Conservation (phyloP, 2,797 vertebrate genomes). For the Lutjanus campechanus region DNA sequence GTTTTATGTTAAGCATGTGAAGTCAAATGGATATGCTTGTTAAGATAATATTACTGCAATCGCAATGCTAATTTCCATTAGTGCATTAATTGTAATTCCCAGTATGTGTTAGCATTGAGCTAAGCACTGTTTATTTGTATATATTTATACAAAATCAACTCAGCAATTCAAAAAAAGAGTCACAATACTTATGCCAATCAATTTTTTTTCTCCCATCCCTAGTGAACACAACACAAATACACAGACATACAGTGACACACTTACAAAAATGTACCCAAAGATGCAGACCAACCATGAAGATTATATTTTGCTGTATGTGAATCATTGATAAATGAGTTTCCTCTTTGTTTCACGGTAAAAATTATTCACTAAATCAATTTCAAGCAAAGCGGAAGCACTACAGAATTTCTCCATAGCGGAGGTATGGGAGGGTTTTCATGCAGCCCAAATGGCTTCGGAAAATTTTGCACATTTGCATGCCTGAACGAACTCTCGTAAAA, state of each 20-base stretch:
- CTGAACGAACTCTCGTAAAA: conserved; percentile 9
- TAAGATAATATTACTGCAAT: too few relatives aligned
- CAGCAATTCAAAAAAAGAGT: too few relatives aligned
- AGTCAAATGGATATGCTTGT: too few relatives aligned
- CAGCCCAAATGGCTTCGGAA: not conserved
- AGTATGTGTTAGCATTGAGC: too few relatives aligned
- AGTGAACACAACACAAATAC: not conserved
- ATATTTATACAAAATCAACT: too few relatives aligned
- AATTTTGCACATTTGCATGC: not conserved
- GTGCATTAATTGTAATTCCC: too few relatives aligned
- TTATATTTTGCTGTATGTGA: not conserved
- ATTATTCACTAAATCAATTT: conserved; percentile 1
- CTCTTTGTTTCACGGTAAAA: not conserved
- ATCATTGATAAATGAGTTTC: not conserved
- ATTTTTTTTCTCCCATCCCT: too few relatives aligned
- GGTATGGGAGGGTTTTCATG: not conserved
- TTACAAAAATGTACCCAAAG: not conserved
- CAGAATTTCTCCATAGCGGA: conserved; percentile 4
- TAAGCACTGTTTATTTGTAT: too few relatives aligned
- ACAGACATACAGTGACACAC: not conserved
- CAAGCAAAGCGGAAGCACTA: not conserved
- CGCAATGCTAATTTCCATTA: too few relatives aligned
- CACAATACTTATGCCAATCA: too few relatives aligned
- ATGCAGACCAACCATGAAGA: not conserved
- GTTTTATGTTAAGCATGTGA: too few relatives aligned